phyloP scores from a whole-genome alignment of 1,140 invertebrate species.

The Drosophila lowei region DNA sequence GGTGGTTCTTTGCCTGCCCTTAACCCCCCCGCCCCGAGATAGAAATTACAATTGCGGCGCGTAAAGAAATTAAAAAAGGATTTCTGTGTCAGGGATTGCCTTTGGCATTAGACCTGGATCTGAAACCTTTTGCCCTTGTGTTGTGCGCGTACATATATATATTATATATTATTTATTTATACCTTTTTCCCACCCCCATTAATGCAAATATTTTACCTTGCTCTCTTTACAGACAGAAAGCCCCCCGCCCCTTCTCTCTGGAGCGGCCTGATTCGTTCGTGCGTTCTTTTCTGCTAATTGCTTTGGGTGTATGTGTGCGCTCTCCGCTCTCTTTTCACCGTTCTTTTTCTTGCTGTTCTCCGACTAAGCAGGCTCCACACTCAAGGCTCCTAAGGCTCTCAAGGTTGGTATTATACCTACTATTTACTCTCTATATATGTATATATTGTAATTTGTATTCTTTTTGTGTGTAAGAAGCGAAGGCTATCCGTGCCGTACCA shows the following conservation, averaged over 20 bases:
- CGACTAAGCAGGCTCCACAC: slow-evolving; percentile 46
- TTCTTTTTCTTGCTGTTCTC: slow-evolving; percentile 39
- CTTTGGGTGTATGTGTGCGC: slow-evolving; percentile 48
- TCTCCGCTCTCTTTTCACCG: slow-evolving; percentile 18
- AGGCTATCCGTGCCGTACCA: slow-evolving; percentile 3
- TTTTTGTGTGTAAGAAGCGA: slow-evolving; percentile 33
- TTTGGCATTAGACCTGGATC: slow-evolving; percentile 11
- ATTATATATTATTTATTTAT: slow-evolving; percentile 56
- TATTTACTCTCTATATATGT: background rate
- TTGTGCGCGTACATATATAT: slow-evolving; percentile 1
- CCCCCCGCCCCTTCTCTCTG: slow-evolving; percentile 3
- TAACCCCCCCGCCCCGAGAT: slow-evolving; percentile 20
- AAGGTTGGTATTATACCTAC: slow-evolving; percentile 40
- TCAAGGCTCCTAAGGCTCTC: slow-evolving; percentile 24
- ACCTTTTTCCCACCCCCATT: slow-evolving; percentile 30
- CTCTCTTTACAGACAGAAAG: slow-evolving; percentile 54
- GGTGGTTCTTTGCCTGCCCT: no score
- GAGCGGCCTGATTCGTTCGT: slow-evolving; percentile 52
- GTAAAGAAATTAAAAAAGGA: slow-evolving; percentile 75
- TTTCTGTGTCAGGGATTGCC: slow-evolving; percentile 42
- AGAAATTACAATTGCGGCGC: slow-evolving; percentile 75
- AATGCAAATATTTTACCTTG: slow-evolving; percentile 76
- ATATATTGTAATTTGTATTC: slow-evolving; percentile 37
- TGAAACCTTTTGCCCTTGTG: slow-evolving; percentile 1
- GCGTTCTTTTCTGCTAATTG: slow-evolving; percentile 74